These are phyloP conservation scores for Apodemia zela DNA, from an alignment of 2,888 invertebrate genomes.

Conservation along the genomic window DNA sequence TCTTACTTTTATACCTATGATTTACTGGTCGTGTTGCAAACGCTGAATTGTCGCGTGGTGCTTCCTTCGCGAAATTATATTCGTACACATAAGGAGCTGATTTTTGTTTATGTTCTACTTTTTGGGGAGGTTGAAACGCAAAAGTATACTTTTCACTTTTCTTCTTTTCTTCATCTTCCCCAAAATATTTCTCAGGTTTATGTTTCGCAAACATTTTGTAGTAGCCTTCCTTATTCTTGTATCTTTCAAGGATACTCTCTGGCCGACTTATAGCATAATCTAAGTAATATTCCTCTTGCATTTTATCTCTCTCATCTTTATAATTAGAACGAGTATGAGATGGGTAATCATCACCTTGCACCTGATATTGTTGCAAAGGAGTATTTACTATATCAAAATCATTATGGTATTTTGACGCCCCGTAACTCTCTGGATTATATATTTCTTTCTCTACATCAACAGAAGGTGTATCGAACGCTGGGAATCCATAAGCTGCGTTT, in stretches of 20 bases:
- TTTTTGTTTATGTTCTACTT: conserved; percentile 51
- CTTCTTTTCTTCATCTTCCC: conserved; percentile 43
- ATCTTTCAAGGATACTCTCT: conserved; percentile 51
- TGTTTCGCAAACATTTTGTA: conserved; percentile 59
- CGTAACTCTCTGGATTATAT: conserved; percentile 59
- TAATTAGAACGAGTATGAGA: conserved; percentile 54
- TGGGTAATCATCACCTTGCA: conserved; percentile 57
- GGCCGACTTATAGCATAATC: conserved; percentile 63
- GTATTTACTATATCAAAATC: conserved; percentile 51
- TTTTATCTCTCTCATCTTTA: conserved; percentile 59
- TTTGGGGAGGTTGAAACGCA: conserved; percentile 42
- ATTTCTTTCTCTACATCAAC: conserved; percentile 56
- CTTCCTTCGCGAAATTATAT: conserved; percentile 53
- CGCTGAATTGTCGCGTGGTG: conserved; percentile 32
- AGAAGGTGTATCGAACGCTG: conserved; percentile 50
- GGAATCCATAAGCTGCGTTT: conserved; percentile 66
- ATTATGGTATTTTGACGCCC: conserved; percentile 43
- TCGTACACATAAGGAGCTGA: conserved; percentile 49
- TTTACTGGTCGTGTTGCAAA: conserved; percentile 34
- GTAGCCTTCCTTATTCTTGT: conserved; percentile 58
- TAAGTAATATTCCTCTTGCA: conserved; percentile 58
- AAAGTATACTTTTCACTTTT: conserved; percentile 47
- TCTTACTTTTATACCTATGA: conserved; percentile 49
- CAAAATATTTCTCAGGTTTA: conserved; percentile 49
- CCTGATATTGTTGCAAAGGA: conserved; percentile 61